A percentile compares a stretch with the other conserved stretches of the same genome.
These are phyloP conservation scores for Leucophenga maculata DNA, from an alignment of 2,888 invertebrate species.

Conservation along the genomic window DNA sequence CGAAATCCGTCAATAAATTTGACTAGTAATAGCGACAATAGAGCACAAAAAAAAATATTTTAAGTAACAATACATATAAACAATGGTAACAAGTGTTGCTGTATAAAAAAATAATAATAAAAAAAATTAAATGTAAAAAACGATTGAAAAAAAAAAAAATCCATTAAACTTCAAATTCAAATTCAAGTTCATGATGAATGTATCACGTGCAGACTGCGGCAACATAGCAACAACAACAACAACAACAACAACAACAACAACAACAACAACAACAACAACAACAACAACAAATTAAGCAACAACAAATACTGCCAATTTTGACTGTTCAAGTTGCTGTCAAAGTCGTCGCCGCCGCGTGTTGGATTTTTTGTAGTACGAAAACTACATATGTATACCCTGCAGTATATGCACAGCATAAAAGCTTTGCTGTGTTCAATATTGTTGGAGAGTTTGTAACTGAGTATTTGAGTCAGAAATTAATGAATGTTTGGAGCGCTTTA, in stretches of 20 bases:
- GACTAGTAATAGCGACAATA: too few relatives aligned
- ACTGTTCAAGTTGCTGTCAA: constrained; percentile 19
- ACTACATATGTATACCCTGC: too few relatives aligned
- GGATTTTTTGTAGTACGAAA: too few relatives aligned
- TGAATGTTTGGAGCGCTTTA: too few relatives aligned
- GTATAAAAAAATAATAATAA: not conserved
- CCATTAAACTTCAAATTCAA: constrained; percentile 67
- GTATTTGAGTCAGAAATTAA: too few relatives aligned
- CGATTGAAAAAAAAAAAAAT: constrained; percentile 42
- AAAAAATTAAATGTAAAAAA: constrained; percentile 24
- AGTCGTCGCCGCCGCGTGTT: constrained; percentile 11
- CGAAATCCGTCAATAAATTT: too few relatives aligned
- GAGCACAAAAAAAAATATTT: not conserved
- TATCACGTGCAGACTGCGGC: constrained; percentile 55
- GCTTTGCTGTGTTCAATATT: too few relatives aligned
- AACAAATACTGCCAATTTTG: not conserved
- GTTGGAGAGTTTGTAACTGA: too few relatives aligned
- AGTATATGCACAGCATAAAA: too few relatives aligned
- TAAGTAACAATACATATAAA: not conserved
- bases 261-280: constrained; percentile 30
- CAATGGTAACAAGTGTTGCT: constrained; percentile 5
- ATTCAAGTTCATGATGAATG: constrained; percentile 67
- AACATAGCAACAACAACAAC: not conserved
- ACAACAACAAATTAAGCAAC: constrained; percentile 17
- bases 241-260: constrained; percentile 19